Percentiles rank a stretch among this genome's conserved stretches.
phyloP scores from a whole-genome alignment of 1,140 invertebrate species.

The Atta cephalotes region DNA sequence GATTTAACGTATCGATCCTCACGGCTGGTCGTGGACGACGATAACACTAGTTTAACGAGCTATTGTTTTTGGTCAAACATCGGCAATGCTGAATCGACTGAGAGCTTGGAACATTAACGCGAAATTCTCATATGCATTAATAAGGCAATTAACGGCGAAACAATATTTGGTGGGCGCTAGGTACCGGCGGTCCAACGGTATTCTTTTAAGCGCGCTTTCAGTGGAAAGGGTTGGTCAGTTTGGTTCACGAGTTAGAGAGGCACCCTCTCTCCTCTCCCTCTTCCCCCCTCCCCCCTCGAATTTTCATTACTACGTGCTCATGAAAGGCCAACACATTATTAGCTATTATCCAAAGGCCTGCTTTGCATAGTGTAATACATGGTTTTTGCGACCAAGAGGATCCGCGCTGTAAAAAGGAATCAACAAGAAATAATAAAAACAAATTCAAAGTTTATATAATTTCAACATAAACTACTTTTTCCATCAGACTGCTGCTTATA shows the following conservation, averaged over 20 bases:
- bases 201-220: constrained; percentile 52
- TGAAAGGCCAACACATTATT: constrained; percentile 54
- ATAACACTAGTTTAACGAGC: constrained; percentile 60
- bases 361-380: constrained; percentile 33
- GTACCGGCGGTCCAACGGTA: constrained; percentile 23
- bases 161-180: constrained; percentile 76
- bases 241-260: constrained; percentile 60
- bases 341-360: constrained; percentile 36
- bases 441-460: not conserved
- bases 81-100: constrained; percentile 37
- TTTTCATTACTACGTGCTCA: constrained; percentile 54
- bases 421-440: not conserved
- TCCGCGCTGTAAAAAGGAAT: not conserved
- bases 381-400: constrained; percentile 6
- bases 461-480: not conserved
- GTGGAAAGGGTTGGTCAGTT: constrained; percentile 36
- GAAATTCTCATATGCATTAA: constrained; percentile 80
- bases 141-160: constrained; percentile 80
- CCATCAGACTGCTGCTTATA: not conserved
- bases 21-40: constrained; percentile 26
- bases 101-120: constrained; percentile 75
- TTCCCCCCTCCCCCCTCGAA: constrained; percentile 12
- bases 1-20: constrained; percentile 72
- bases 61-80: constrained; percentile 68
- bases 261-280: not conserved